Evolutionary conservation across 2,113 vertebrate genomes (phyloP).

Genomic region (Melanostigma gelatinosum): DNA sequence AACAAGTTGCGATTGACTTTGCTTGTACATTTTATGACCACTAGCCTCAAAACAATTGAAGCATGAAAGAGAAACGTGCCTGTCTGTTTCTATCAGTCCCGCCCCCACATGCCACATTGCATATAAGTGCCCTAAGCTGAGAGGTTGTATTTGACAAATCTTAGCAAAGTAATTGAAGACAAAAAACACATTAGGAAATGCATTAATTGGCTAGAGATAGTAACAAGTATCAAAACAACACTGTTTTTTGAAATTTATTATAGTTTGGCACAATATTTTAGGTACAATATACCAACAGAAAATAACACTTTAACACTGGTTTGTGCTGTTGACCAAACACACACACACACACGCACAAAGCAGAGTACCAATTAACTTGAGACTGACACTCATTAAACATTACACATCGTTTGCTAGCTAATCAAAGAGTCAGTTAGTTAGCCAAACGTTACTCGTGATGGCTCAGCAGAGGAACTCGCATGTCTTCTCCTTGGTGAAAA

Average conservation of each 20-base stretch:
- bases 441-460: not conserved
- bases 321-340: too few relatives aligned
- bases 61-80: not conserved
- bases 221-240: not conserved
- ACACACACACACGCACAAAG: too few relatives aligned
- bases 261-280: not conserved
- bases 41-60: not conserved
- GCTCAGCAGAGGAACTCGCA: not conserved
- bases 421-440: not conserved
- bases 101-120: not conserved
- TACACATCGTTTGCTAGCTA: not conserved
- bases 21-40: not conserved
- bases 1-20: not conserved
- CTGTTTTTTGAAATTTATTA: too few relatives aligned
- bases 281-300: not conserved
- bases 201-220: not conserved
- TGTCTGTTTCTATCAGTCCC: not conserved
- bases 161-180: not conserved
- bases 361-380: too few relatives aligned
- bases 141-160: not conserved
- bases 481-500: not conserved
- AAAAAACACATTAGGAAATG: not conserved
- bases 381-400: too few relatives aligned
- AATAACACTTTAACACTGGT: too few relatives aligned
- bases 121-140: not conserved